Percentiles rank a stretch among this genome's conserved stretches.
phyloP scores from a whole-genome alignment of 64 coral and sea anemone species.

The Astreopora myriophthalma region DNA sequence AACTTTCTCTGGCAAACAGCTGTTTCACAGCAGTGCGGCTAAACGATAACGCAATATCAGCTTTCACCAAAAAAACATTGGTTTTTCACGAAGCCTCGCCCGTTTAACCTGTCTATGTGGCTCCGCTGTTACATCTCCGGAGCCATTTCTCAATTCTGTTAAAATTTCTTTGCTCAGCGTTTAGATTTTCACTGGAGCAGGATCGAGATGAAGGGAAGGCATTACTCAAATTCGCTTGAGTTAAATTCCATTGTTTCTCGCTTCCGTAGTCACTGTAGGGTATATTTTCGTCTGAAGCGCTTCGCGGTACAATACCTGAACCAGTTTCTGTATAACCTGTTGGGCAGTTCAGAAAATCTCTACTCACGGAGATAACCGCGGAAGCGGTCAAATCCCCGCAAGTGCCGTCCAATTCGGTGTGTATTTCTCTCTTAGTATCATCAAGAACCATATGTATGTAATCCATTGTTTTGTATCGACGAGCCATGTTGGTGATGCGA shows the following conservation, averaged over 20 bases:
- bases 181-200: conserved; percentile 71
- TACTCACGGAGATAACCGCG: conserved; percentile 77
- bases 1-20: not conserved
- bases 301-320: conserved; percentile 78
- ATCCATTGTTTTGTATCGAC: conserved; percentile 96
- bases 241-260: conserved; percentile 50
- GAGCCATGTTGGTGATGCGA: conserved; percentile 87
- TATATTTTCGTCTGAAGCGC: conserved; percentile 83
- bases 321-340: conserved; percentile 69
- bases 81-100: not conserved
- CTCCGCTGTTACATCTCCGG: conserved; percentile 72
- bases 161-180: conserved; percentile 64
- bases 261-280: conserved; percentile 62
- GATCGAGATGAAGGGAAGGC: conserved; percentile 62
- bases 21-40: not conserved
- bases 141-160: conserved; percentile 92
- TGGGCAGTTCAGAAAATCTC: conserved; percentile 73
- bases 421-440: conserved; percentile 43
- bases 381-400: conserved; percentile 68
- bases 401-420: conserved; percentile 30
- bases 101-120: not conserved
- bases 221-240: conserved; percentile 80
- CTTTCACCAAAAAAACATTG: not conserved
- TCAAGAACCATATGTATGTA: conserved; percentile 96
- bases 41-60: not conserved